Evolutionary conservation across 2,113 vertebrate genomes (phyloP).

Genomic region (Tetrao urogallus): DNA sequence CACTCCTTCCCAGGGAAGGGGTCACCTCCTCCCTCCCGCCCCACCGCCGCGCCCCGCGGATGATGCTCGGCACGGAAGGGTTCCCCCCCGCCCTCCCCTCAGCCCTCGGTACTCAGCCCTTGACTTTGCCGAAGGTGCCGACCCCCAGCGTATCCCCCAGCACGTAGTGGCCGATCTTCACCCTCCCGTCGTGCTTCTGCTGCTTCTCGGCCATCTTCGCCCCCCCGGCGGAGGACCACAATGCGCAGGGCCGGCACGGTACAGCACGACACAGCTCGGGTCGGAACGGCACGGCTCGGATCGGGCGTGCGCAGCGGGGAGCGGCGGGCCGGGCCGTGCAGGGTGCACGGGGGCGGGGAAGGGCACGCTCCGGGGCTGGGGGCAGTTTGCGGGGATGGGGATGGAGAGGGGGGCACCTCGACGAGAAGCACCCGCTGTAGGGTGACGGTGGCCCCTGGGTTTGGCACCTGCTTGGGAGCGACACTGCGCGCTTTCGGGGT

Average conservation of each 20-base stretch:
- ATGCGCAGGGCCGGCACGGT: conserved; percentile 70
- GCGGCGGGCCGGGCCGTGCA: background rate
- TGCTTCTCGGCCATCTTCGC: conserved; percentile 95
- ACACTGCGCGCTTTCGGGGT: background rate
- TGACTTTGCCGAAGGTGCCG: conserved; percentile 98
- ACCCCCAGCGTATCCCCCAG: conserved; percentile 97
- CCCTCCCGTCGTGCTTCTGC: conserved; percentile 94
- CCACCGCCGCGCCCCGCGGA: background rate
- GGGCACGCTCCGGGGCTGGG: background rate
- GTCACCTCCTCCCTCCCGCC: background rate
- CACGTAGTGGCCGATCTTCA: conserved; percentile 96
- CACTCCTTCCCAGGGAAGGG: background rate
- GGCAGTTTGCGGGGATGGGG: no score
- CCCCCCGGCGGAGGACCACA: conserved; percentile 48
- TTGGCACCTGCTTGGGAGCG: background rate
- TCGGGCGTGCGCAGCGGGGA: background rate
- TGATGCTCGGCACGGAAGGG: background rate
- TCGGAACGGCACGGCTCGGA: conserved; percentile 9
- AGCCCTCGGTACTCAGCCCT: conserved; percentile 89
- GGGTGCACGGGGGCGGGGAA: background rate
- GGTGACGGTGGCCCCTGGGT: background rate
- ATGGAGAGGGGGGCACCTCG: no score
- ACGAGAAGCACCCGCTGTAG: no score
- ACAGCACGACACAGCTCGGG: conserved; percentile 20
- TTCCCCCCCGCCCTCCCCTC: background rate